These are phyloP conservation scores for Apamea epomidion DNA, from an alignment of 2,888 invertebrate genomes.

Conservation along the genomic window DNA sequence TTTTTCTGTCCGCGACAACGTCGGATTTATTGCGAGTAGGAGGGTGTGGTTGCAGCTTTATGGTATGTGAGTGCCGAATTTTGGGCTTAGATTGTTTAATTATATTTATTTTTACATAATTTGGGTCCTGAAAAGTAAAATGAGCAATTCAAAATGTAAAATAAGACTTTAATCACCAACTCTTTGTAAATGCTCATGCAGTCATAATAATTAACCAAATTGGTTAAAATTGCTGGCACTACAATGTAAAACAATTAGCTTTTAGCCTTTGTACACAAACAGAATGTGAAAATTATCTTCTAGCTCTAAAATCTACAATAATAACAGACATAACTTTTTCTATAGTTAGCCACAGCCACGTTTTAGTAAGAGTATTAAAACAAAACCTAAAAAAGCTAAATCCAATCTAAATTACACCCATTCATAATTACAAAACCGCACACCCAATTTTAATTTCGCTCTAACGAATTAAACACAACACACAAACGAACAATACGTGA, in stretches of 20 bases:
- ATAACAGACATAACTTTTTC: background rate
- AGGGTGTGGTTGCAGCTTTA: slow-evolving; percentile 66
- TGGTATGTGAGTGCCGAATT: slow-evolving; percentile 65
- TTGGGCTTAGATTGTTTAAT: background rate
- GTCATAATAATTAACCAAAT: background rate
- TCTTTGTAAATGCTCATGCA: background rate
- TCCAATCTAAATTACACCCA: slow-evolving; percentile 21
- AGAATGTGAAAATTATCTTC: background rate
- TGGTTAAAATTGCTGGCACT: background rate
- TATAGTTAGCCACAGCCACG: background rate
- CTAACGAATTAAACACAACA: slow-evolving; percentile 29
- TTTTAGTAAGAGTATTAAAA: background rate
- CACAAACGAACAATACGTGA: slow-evolving; percentile 54
- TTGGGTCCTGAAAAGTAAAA: background rate
- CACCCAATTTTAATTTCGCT: slow-evolving; percentile 30
- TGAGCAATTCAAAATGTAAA: background rate
- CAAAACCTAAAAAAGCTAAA: background rate
- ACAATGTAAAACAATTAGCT: background rate
- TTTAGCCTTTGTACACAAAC: background rate
- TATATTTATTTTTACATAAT: background rate
- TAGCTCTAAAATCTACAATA: background rate
- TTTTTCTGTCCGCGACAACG: slow-evolving; percentile 86
- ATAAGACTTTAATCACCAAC: background rate
- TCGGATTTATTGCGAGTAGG: slow-evolving; percentile 81
- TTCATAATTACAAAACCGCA: slow-evolving; percentile 27